Evolutionary conservation across 2,113 vertebrate species (phyloP).

Genomic region (Hiodon alosoides): DNA sequence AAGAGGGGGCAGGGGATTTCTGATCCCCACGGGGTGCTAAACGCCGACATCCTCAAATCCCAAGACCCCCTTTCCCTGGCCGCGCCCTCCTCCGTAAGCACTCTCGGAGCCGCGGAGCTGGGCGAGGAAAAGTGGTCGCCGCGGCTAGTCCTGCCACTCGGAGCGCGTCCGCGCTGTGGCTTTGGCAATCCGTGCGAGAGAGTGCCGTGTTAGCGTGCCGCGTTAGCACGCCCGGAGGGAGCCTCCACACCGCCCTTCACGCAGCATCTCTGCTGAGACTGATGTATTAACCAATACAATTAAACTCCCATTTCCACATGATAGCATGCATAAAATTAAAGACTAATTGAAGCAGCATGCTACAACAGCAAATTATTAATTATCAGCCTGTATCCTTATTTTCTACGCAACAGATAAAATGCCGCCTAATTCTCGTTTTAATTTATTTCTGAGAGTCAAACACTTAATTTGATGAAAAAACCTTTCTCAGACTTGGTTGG

Average conservation of each 20-base stretch:
- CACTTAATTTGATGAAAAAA: conserved; percentile 29
- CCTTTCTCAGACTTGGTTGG: conserved; percentile 5
- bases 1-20: neutral
- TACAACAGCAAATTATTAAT: conserved; percentile 42
- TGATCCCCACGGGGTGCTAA: too few species aligned
- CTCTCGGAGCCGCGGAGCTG: conserved; percentile 15
- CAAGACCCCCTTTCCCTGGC: conserved; percentile 12
- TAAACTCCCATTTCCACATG: conserved; percentile 38
- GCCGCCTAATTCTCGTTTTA: conserved; percentile 31
- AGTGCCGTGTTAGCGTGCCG: too few species aligned
- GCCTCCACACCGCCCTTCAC: conserved; percentile 27
- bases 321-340: conserved; percentile 34
- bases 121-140: conserved; percentile 65
- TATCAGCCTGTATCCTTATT: conserved; percentile 33
- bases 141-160: conserved; percentile 54
- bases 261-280: conserved; percentile 31
- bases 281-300: conserved; percentile 40
- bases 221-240: too few species aligned
- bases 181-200: too few species aligned
- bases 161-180: too few species aligned
- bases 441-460: conserved; percentile 33
- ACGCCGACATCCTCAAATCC: too few species aligned
- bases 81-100: conserved; percentile 33
- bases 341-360: conserved; percentile 41
- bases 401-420: conserved; percentile 30